phyloP scores from a whole-genome alignment of 2,113 vertebrate genomes.

The Silurus asotus region DNA sequence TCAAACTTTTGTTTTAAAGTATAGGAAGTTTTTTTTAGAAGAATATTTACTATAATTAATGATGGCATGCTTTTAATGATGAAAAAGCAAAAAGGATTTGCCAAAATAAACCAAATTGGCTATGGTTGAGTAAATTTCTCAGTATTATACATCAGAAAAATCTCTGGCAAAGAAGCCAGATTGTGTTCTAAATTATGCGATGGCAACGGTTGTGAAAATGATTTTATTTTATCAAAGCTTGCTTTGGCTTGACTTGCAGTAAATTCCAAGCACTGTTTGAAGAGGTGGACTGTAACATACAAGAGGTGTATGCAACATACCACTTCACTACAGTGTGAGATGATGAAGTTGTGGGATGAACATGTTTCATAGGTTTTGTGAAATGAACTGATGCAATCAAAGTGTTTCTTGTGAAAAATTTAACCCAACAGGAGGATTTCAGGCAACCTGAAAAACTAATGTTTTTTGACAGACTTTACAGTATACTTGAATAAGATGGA shows the following conservation, averaged over 20 bases:
- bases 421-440: neutral
- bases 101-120: neutral
- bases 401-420: neutral
- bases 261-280: constrained; percentile 3
- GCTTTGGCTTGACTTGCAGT: neutral
- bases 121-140: neutral
- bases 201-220: neutral
- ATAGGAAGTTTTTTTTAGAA: neutral
- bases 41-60: neutral
- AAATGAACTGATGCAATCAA: constrained; percentile 14
- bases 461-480: neutral
- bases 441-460: neutral
- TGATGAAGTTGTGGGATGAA: neutral
- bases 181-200: neutral
- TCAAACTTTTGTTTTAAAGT: neutral
- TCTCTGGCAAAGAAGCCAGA: constrained; percentile 6
- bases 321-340: neutral
- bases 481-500: neutral
- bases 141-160: neutral
- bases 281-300: neutral
- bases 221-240: neutral
- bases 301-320: neutral
- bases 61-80: neutral
- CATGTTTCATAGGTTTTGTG: neutral
- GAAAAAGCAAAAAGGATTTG: neutral